phyloP scores from a whole-genome alignment of 2,113 vertebrate genomes.

The Zeus faber region DNA sequence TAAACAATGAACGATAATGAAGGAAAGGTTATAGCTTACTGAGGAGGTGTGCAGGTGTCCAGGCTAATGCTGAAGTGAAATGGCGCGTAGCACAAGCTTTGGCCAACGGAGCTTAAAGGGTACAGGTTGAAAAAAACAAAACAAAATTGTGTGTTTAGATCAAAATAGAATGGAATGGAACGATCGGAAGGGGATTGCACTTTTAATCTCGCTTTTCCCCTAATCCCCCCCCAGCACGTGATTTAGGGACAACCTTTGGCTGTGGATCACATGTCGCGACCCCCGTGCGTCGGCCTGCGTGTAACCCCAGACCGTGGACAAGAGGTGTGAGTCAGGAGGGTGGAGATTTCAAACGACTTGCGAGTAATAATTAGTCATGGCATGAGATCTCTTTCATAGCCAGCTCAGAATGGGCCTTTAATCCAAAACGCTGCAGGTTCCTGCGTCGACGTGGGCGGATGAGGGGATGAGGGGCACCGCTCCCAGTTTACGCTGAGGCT shows the following conservation, averaged over 20 bases:
- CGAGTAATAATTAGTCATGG: constrained; percentile 20
- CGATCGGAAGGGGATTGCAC: too few species aligned
- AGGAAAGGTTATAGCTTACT: too few species aligned
- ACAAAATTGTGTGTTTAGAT: too few species aligned
- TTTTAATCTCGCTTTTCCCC: too few species aligned
- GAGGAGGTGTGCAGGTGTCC: too few species aligned
- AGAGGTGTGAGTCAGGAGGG: constrained; percentile 11
- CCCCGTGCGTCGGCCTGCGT: constrained; percentile 11
- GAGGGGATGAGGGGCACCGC: constrained; percentile 1
- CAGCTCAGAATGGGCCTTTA: constrained; percentile 12
- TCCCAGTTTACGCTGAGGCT: constrained; percentile 17
- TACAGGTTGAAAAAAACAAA: too few species aligned
- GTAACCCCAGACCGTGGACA: constrained; percentile 31
- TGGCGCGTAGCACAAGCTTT: too few species aligned
- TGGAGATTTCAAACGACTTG: constrained; percentile 30
- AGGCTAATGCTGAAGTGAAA: too few species aligned
- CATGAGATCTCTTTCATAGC: constrained; percentile 19
- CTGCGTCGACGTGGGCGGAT: not conserved
- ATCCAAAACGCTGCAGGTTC: constrained; percentile 1
- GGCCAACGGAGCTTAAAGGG: too few species aligned
- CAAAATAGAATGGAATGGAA: too few species aligned
- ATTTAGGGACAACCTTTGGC: constrained; percentile 25
- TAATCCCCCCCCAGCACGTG: constrained; percentile 1
- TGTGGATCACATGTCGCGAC: constrained; percentile 14
- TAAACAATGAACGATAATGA: constrained; percentile 31